Evolutionary conservation across 2,888 invertebrate species (phyloP).

Genomic region (Orgyia antiqua): DNA sequence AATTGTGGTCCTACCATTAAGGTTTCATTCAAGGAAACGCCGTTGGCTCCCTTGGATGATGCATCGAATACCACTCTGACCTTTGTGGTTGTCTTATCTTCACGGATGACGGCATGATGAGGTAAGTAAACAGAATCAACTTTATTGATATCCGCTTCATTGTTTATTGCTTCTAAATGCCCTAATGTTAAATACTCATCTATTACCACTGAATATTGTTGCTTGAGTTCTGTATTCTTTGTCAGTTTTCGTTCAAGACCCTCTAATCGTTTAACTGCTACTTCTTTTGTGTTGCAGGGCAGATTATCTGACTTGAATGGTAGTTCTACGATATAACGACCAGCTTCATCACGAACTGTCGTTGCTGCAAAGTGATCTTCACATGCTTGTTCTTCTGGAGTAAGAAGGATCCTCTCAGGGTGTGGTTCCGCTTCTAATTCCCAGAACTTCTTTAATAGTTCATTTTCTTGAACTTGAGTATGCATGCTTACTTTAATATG

Average conservation of each 20-base stretch:
- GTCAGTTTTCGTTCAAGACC: slow-evolving; percentile 16
- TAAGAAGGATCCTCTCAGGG: background rate
- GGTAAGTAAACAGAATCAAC: slow-evolving; percentile 27
- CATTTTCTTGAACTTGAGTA: background rate
- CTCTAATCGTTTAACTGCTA: slow-evolving; percentile 12
- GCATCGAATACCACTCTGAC: slow-evolving; percentile 19
- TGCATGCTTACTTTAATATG: slow-evolving; percentile 8
- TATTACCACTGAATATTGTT: slow-evolving; percentile 15
- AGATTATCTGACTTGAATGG: slow-evolving; percentile 13
- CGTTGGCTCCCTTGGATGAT: slow-evolving; percentile 9
- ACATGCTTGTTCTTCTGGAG: slow-evolving; percentile 17
- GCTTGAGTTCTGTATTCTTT: slow-evolving; percentile 7
- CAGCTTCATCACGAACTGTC: slow-evolving; percentile 10
- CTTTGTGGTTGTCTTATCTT: slow-evolving; percentile 22
- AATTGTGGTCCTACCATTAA: slow-evolving; percentile 14
- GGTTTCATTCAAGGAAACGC: background rate
- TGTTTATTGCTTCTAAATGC: slow-evolving; percentile 21
- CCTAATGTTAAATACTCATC: slow-evolving; percentile 18
- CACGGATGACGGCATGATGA: slow-evolving; percentile 26
- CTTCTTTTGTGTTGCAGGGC: slow-evolving; percentile 12
- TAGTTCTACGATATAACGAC: slow-evolving; percentile 19
- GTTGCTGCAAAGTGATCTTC: slow-evolving; percentile 16
- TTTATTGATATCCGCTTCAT: slow-evolving; percentile 11
- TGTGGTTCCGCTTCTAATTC: slow-evolving; percentile 5
- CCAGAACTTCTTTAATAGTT: slow-evolving; percentile 11